These are phyloP conservation scores for Pseudococcus viburni DNA, from an alignment of 2,888 invertebrate species.

Conservation along the genomic window DNA sequence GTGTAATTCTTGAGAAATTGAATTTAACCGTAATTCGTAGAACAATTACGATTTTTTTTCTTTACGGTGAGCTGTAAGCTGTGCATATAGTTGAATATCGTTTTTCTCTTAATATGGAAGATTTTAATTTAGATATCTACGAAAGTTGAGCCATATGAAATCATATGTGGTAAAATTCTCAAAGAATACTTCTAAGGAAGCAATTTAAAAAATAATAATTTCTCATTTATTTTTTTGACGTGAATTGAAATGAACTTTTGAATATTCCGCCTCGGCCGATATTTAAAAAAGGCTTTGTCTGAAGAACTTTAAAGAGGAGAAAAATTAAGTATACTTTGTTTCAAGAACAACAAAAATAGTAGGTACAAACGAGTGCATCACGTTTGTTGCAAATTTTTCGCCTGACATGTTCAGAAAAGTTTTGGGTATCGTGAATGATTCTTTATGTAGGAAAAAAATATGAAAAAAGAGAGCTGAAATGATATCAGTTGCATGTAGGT, in stretches of 20 bases:
- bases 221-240: neutral
- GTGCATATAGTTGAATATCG: neutral
- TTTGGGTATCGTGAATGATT: neutral
- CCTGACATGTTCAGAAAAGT: neutral
- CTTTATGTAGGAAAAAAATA: neutral
- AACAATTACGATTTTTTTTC: neutral
- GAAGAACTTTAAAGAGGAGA: neutral
- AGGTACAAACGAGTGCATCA: neutral
- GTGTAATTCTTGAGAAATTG: neutral
- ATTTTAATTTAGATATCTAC: neutral
- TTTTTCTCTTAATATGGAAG: too few species aligned
- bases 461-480: neutral
- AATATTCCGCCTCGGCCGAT: neutral
- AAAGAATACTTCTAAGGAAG: neutral
- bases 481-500: neutral
- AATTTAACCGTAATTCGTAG: neutral
- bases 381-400: conserved; percentile 20
- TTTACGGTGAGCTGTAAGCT: neutral
- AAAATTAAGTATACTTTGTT: conserved; percentile 1
- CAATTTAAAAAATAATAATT: conserved; percentile 7
- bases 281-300: neutral
- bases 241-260: conserved; percentile 1
- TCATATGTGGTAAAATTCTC: neutral
- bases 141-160: neutral
- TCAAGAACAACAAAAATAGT: neutral